Base-by-base conservation (phyloP, 2,888 invertebrate genomes). In the Ecliptopera silaceata region DNA sequence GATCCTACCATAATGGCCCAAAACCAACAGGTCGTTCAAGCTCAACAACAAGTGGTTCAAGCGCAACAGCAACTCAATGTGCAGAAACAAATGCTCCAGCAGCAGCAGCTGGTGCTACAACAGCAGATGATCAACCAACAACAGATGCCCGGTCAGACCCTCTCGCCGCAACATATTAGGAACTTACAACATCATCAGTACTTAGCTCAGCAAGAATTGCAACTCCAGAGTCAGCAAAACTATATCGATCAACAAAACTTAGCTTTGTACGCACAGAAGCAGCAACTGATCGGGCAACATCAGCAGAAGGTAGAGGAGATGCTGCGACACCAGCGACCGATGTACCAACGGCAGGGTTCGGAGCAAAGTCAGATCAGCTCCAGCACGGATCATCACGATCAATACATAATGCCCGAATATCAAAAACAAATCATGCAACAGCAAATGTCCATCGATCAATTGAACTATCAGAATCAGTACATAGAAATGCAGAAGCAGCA, bases 241-340 rank as follows among this genome's bases (percentile, higher is more conserved):
- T 84, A 92, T 31, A 89, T 93, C 47, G 93, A 93, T 65, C 93
- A 93, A 66, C 92, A 92, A 70, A 91, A 90, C 48, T 77, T 93
- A 32, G 87, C 92, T 0, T 82, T 92, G 39, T 77, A 92, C 26
- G 88, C 93, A 0, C 88, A 91, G 52, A 92, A 91, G 61, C 89
- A 89, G 60, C 91, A 88, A 57, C 75, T 92, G 4, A 88, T 92
- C 75, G 92, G 91, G 0, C 91, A 92, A 56, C 93, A 92, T n/a
- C 88, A 91, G 54, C 91, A 90, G 53, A 88, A 88, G 62, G 84
- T 90, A 0, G 88, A 86, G 57, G 88, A 90, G 61, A 83, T 86
- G 29, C 61, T 89, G 1, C 70, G 88, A 5, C 66, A 80, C 0
- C 91, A 91, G 44, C 77, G 89, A 15, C 87, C 88, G 1, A 74